Conservation (phyloP, 2,888 invertebrate genomes). For the Dioctria rufipes region DNA sequence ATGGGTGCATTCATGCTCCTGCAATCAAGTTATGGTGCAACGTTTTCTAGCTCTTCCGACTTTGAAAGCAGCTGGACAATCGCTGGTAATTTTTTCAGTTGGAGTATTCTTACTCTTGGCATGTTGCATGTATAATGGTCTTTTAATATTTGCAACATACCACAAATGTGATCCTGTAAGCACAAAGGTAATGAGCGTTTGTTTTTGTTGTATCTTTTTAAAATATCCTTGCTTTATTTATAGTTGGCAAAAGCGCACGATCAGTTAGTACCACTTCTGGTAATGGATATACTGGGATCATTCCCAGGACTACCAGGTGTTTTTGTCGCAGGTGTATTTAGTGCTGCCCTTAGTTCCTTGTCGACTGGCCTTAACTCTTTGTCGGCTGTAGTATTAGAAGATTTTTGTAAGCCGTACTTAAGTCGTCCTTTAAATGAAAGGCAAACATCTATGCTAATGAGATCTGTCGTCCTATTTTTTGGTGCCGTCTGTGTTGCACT, state of each 20-base stretch:
- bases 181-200: conserved; percentile 77
- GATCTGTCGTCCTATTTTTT: conserved; percentile 78
- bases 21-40: conserved; percentile 90
- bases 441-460: conserved; percentile 76
- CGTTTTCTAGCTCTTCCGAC: conserved; percentile 84
- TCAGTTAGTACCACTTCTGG: conserved; percentile 86
- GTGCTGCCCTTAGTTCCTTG: conserved; percentile 88
- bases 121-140: conserved; percentile 81
- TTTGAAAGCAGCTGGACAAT: conserved; percentile 78
- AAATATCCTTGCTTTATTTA: background rate
- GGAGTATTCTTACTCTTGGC: conserved; percentile 76
- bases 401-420: conserved; percentile 81
- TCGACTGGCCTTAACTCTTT: conserved; percentile 87
- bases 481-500: conserved; percentile 78
- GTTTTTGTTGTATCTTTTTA: no score
- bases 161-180: conserved; percentile 85
- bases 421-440: conserved; percentile 73
- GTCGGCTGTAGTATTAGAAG: conserved; percentile 85
- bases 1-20: conserved; percentile 82
- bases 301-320: conserved; percentile 88
- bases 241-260: conserved; percentile 84
- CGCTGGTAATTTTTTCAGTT: conserved; percentile 78
- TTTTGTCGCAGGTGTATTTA: conserved; percentile 91
- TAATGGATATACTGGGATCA: conserved; percentile 86
- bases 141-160: conserved; percentile 82